Evolutionary conservation across 2,888 invertebrate genomes (phyloP).

Genomic region (Teinopalpus imperialis): DNA sequence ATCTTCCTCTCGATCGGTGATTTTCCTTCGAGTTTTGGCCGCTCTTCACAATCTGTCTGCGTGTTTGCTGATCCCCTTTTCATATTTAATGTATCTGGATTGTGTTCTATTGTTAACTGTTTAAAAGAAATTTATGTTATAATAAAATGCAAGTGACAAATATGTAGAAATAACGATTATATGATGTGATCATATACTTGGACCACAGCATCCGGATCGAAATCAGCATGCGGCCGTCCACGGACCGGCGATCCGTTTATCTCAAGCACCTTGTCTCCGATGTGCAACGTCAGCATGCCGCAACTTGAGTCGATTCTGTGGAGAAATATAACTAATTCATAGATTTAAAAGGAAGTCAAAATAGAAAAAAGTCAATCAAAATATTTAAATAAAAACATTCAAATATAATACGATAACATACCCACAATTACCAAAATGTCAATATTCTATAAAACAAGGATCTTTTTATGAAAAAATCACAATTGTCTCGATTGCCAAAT

Average conservation of each 20-base stretch:
- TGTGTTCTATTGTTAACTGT: constrained; percentile 94
- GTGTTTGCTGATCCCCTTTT: constrained; percentile 32
- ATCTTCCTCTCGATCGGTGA: constrained; percentile 82
- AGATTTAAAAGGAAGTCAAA: too few relatives aligned
- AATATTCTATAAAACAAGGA: too few relatives aligned
- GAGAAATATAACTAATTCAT: too few relatives aligned
- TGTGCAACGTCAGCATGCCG: constrained; percentile 91
- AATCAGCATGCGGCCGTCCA: constrained; percentile 89
- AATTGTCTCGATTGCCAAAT: too few relatives aligned
- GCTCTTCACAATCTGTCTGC: constrained; percentile 35
- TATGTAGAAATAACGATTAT: too few relatives aligned
- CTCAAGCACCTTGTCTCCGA: constrained; percentile 96
- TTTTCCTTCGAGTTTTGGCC: constrained; percentile 48
- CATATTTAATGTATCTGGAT: constrained; percentile 84
- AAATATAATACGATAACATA: too few relatives aligned
- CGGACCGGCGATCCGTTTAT: constrained; percentile 95
- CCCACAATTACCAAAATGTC: too few relatives aligned
- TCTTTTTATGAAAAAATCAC: too few relatives aligned
- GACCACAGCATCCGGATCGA: constrained; percentile 85
- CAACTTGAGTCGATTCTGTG: constrained; percentile 90
- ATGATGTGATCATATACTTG: constrained; percentile 6
- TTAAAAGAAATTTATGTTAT: constrained; percentile 1
- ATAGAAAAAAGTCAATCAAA: too few relatives aligned
- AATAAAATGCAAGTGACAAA: too few relatives aligned
- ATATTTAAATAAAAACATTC: too few relatives aligned